These are phyloP conservation scores for Brachyopa scutellaris DNA, from an alignment of 2,888 invertebrate genomes.

Conservation along the genomic window DNA sequence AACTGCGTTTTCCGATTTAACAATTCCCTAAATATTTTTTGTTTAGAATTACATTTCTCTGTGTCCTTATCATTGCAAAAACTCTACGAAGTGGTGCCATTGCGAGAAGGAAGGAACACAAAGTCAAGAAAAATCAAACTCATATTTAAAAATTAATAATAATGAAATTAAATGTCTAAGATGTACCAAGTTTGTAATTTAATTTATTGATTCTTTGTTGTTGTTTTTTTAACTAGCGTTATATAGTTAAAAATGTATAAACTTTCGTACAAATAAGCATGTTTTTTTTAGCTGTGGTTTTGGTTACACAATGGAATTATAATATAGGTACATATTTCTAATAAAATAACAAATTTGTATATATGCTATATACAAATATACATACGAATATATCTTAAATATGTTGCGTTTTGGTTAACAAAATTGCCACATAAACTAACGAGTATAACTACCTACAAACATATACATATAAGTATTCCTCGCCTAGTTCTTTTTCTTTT, in stretches of 20 bases:
- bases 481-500: neutral
- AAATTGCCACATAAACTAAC: constrained; percentile 18
- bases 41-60: constrained; percentile 22
- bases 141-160: neutral
- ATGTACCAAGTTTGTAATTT: constrained; percentile 52
- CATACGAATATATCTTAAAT: neutral
- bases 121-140: too few relatives aligned
- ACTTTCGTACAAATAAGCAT: constrained; percentile 39
- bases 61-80: neutral
- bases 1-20: too few relatives aligned
- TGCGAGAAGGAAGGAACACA: neutral
- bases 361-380: constrained; percentile 6
- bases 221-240: constrained; percentile 59
- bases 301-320: constrained; percentile 47
- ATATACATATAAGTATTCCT: too few relatives aligned
- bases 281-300: constrained; percentile 38
- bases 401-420: neutral
- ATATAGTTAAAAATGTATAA: constrained; percentile 39
- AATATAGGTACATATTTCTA: neutral
- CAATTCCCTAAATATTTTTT: too few relatives aligned
- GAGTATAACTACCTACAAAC: too few relatives aligned
- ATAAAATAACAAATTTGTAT: constrained; percentile 2
- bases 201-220: constrained; percentile 45
- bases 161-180: constrained; percentile 46
- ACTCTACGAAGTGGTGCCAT: constrained; percentile 19